A percentile compares a stretch with the other conserved stretches of the same genome.
Evolutionary conservation across 2,797 vertebrate genomes (phyloP).

Genomic region (Myiothlypis chrysogaster): DNA sequence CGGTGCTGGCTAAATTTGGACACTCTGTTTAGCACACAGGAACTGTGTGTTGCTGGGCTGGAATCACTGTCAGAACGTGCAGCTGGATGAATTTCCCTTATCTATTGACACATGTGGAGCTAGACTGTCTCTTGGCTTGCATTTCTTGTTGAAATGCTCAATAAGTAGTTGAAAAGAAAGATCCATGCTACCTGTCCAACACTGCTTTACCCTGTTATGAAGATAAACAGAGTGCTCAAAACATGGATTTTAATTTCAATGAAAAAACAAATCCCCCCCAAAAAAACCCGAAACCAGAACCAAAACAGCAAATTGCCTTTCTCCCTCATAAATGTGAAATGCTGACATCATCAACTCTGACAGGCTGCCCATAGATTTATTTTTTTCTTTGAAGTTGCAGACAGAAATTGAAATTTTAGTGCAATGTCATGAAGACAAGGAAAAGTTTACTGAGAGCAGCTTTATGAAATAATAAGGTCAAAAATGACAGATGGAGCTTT

Average conservation of each 20-base stretch:
- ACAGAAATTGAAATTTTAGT: background rate
- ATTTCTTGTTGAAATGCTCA: background rate
- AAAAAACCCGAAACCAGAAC: fast-evolving
- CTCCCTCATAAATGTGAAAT: background rate
- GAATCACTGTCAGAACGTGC: background rate
- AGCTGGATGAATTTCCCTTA: background rate
- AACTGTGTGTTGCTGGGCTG: background rate
- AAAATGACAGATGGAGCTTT: background rate
- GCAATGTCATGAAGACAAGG: background rate
- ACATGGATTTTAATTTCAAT: background rate
- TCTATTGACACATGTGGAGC: background rate
- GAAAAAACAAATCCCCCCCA: background rate
- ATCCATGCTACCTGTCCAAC: background rate
- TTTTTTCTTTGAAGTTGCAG: background rate
- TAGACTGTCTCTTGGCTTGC: background rate
- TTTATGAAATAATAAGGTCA: background rate
- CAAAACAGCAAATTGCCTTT: background rate
- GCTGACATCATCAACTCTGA: background rate
- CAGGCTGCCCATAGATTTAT: background rate
- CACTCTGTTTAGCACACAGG: background rate
- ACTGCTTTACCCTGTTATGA: background rate
- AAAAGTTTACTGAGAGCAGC: background rate
- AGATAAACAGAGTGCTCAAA: background rate
- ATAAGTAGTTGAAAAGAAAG: background rate
- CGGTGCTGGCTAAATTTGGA: background rate